Evolutionary conservation across 53 echinoderm and acorn worm genomes (phyloP).

Genomic region (Luidia sarsii): DNA sequence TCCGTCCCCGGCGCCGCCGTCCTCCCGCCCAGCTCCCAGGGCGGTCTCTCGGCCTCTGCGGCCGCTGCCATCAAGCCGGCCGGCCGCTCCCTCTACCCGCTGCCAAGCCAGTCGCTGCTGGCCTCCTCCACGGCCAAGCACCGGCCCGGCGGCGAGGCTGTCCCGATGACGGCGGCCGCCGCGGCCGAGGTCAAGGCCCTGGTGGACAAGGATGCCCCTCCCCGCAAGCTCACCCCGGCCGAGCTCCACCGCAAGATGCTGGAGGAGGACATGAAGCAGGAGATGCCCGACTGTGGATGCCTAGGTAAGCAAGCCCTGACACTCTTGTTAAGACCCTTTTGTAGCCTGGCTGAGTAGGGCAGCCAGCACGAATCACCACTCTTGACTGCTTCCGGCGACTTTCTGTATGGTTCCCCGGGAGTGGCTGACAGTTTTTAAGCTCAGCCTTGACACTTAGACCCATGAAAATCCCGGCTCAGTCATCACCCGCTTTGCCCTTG

Average conservation of each 20-base stretch:
- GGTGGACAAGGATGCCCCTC: constrained; percentile 33
- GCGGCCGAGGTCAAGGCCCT: constrained; percentile 44
- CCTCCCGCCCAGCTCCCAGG: constrained; percentile 30
- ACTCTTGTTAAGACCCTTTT: neutral
- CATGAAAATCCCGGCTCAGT: too few species aligned
- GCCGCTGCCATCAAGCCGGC: constrained; percentile 31
- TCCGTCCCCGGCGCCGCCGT: constrained; percentile 42
- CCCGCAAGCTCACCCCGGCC: constrained; percentile 37
- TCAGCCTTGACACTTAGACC: too few species aligned
- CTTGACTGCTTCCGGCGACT: too few species aligned
- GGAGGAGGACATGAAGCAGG: constrained; percentile 75
- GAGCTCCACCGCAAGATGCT: constrained; percentile 69
- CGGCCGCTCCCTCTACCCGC: constrained; percentile 47
- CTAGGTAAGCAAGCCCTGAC: constrained; percentile 64
- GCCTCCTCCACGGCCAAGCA: constrained; percentile 44
- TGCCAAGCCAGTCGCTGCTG: constrained; percentile 62
- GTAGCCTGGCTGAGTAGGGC: too few species aligned
- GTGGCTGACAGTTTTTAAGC: too few species aligned
- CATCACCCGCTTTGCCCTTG: too few species aligned
- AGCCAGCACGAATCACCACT: too few species aligned
- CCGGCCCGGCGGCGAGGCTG: too few species aligned
- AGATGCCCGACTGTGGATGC: constrained; percentile 92
- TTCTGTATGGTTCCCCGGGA: too few species aligned
- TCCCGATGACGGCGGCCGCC: constrained; percentile 35
- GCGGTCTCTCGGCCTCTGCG: constrained; percentile 32